Evolutionary conservation across 2,113 vertebrate genomes (phyloP), one percentile per base, ranked within the genome.

Genomic region (Lycaon pictus): DNA sequence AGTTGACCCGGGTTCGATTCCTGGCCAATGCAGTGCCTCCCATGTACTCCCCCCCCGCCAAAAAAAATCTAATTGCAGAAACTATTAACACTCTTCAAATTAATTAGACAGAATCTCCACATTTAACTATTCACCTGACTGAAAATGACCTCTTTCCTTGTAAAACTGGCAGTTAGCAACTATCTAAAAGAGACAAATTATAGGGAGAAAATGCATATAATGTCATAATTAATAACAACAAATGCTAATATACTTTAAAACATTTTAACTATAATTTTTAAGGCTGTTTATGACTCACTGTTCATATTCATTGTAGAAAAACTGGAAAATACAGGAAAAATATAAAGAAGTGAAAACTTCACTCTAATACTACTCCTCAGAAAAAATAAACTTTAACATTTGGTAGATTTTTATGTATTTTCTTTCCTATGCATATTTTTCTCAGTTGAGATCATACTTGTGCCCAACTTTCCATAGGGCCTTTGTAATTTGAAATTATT

Each of bases 1-100:
- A 98, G 98, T 98, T 98, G 98, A 98, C 97, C 97, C 94, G 97
- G 98, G 98, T 98, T 98, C 97, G 97, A 98, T 98, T 98, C 98
- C 98, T 96, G 96, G 98, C 98, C 98, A 98, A 98, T 95, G 96
- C 98, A 98, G 0, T 43, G 43, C 43, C 43, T 43, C 43, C 43
- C 6, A 43, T 43, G 43, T 43, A 43, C 43, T 43, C 43, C 6
- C 6, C 43, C 43, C 43, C 1, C 43, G n/a, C n/a, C 43, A 43
- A 43, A 43, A 81, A 58, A 58, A 29, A 81, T 12, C 37, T 11
- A 81, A 25, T 58, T 58, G 55, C 79, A 81, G n/a, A 81, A 58
- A 58, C 5, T 79, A 55, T 32, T 81, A 81, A 81, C 23, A 81
- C 20, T 81, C n/a, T 58, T 58, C 55, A 58, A 81, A 37, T 81